Evolutionary conservation across 1,140 invertebrate species (phyloP), one percentile per base, ranked within the genome.

Genomic region (Bombus affinis): DNA sequence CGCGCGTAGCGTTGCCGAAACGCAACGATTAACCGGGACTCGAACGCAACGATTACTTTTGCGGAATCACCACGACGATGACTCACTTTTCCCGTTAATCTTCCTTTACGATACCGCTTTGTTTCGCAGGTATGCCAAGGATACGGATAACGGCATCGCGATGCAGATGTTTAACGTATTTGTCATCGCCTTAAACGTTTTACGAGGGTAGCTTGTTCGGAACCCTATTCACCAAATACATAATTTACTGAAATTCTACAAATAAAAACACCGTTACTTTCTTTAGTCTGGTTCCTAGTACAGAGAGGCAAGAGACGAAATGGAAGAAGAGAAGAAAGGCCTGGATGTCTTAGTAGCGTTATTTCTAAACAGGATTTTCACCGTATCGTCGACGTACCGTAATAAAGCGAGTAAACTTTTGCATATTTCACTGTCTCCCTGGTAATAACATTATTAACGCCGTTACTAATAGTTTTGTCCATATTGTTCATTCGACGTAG

Each of bases 201-300:
- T 53, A 53, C 18, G 47, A 53, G 18, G 15, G 6, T 5, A 18
- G 0, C 0, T 18, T 18, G 0, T 5, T 0, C 44, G 44, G 0
- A 1, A 47, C 13, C 0, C 0, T 5, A 15, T 47, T 0, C 13
- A 1, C 44, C 0, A 18, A 0, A 0, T 5, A 15, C 15, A 0
- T 47, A 47, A 22, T 22, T 8, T 8, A 8, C 5, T 6, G 0
- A 3, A 8, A 2, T 53, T 53, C 2, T 1, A 8, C 0, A 0
- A 22, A 8, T 0, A 0, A 0, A 22, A 2, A 6, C 8, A 53
- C 1, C 0, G 1, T 0, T 8, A 47, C 0, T 1, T 15, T 0
- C 0, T 0, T 47, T 5, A 0, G 5, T 0, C 5, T 15, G 0
- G 0, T 1, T 6, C 0, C 0, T 1, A 2, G 6, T 2, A 0